Evolutionary conservation across 2,888 invertebrate species (phyloP).

Genomic region (Baccha elongata): DNA sequence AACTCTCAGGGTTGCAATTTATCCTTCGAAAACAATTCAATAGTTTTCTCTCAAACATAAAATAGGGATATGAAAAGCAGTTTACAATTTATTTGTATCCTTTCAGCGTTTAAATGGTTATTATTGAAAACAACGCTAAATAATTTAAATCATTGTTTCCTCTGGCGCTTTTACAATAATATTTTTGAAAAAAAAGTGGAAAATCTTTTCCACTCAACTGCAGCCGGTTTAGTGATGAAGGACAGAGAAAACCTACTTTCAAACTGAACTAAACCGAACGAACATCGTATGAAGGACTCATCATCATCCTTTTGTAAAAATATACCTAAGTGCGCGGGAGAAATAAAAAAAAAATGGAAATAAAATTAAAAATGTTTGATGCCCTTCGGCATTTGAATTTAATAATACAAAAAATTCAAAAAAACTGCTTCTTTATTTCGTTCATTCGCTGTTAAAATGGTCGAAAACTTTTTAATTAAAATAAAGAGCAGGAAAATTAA

Average conservation of each 20-base stretch:
- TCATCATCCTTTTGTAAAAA: conserved; percentile 48
- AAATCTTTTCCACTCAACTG: conserved; percentile 5
- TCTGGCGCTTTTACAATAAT: neutral
- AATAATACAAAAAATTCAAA: neutral
- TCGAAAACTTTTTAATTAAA: conserved; percentile 72
- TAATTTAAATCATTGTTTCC: conserved; percentile 69
- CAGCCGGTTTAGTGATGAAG: neutral
- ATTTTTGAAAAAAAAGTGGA: conserved; percentile 40
- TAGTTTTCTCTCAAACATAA: conserved; percentile 1
- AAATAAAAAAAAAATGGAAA: conserved; percentile 32
- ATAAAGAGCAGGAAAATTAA: conserved; percentile 46
- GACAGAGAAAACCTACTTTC: conserved; percentile 12
- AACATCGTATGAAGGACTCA: conserved; percentile 40
- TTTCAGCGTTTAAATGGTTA: conserved; percentile 62
- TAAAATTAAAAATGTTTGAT: conserved; percentile 45
- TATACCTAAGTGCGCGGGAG: conserved; percentile 25
- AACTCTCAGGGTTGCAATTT: conserved; percentile 30
- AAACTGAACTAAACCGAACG: conserved; percentile 8
- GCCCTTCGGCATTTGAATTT: conserved; percentile 67
- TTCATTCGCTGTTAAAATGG: conserved; percentile 39
- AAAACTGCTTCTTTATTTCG: conserved; percentile 16
- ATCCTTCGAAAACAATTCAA: conserved; percentile 44
- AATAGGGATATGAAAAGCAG: neutral
- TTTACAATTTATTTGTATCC: conserved; percentile 29
- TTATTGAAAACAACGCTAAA: conserved; percentile 60